Evolutionary conservation across 1,140 invertebrate genomes (phyloP).

Genomic region (Psilanteris sp.): DNA sequence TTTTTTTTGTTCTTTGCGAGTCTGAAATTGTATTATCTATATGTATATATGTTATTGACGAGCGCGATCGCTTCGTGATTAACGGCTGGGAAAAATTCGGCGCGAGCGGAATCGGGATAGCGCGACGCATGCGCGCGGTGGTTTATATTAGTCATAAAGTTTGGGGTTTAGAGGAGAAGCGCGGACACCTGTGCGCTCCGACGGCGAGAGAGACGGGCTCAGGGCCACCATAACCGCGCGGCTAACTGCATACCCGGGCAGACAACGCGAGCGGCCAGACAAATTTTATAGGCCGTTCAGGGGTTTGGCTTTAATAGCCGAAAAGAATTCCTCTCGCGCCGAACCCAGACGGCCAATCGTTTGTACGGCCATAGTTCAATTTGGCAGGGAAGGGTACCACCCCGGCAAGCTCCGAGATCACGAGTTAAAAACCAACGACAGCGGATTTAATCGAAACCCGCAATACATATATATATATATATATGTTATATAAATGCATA

Average conservation of each 20-base stretch:
- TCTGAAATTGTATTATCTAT: no score
- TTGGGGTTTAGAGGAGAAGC: slow-evolving; percentile 25
- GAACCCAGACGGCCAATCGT: slow-evolving; percentile 29
- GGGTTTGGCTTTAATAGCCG: slow-evolving; percentile 76
- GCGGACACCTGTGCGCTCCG: slow-evolving; percentile 56
- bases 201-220: slow-evolving; percentile 40
- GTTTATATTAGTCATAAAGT: slow-evolving; percentile 53
- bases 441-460: no score
- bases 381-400: no score
- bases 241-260: slow-evolving; percentile 74
- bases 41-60: no score
- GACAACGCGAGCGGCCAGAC: slow-evolving; percentile 76
- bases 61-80: slow-evolving; percentile 20
- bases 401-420: no score
- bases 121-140: slow-evolving; percentile 30
- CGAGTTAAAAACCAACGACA: no score
- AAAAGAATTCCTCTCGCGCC: slow-evolving; percentile 70
- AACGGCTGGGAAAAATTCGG: slow-evolving; percentile 16
- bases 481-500: no score
- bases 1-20: no score
- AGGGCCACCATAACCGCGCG: slow-evolving; percentile 69
- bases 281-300: slow-evolving; percentile 80
- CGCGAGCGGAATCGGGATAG: slow-evolving; percentile 12
- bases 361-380: slow-evolving; percentile 13
- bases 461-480: no score